phyloP scores from a whole-genome alignment of 2,797 vertebrate species.

The Halcyon badia region DNA sequence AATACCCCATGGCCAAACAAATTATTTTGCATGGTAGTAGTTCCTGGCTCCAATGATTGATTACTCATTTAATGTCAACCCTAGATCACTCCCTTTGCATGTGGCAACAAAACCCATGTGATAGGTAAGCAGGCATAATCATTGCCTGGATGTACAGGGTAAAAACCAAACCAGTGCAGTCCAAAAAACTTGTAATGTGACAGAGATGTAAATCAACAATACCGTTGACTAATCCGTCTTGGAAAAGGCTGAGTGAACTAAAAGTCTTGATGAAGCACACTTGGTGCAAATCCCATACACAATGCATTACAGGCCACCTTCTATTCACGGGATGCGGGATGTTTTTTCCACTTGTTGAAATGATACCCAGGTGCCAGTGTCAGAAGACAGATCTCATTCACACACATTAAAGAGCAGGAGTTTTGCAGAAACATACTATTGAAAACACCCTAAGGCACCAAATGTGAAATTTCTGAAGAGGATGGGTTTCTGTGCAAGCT shows the following conservation, averaged over 20 bases:
- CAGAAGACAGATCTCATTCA: background rate
- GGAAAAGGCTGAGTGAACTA: background rate
- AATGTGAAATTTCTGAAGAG: background rate
- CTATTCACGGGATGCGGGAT: background rate
- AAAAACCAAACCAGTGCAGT: background rate
- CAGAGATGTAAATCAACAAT: background rate
- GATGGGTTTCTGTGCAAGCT: background rate
- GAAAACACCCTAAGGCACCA: background rate
- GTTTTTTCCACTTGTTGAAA: background rate
- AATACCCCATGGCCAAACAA: background rate
- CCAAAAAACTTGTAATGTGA: background rate
- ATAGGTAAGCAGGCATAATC: background rate
- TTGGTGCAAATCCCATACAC: rapidly evolving
- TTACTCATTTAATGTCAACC: background rate
- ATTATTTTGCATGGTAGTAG: background rate
- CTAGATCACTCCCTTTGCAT: background rate
- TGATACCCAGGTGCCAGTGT: background rate
- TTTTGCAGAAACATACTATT: background rate
- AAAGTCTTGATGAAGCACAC: background rate
- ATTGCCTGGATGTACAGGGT: background rate
- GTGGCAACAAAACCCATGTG: background rate
- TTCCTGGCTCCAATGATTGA: background rate
- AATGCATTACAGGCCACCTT: background rate
- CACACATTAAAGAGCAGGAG: background rate
- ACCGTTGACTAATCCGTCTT: background rate